phyloP scores from a whole-genome alignment of 2,797 vertebrate genomes.

The Aphelocoma californica region DNA sequence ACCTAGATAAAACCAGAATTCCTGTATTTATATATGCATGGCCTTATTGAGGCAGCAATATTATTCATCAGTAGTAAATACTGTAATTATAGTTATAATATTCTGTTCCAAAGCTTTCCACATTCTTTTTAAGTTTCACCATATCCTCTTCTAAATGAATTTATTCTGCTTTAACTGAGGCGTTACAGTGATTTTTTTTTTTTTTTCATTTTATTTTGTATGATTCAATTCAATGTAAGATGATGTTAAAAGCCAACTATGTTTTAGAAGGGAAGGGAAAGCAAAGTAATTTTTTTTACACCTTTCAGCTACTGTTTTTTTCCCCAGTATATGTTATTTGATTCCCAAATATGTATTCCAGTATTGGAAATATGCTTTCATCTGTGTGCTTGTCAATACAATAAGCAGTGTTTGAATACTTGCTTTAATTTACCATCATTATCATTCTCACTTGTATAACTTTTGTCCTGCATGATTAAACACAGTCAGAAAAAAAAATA shows the following conservation, averaged over 20 bases:
- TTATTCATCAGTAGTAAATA: slow-evolving; percentile 8
- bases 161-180: neutral
- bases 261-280: neutral
- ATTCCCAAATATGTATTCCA: neutral
- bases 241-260: neutral
- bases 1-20: neutral
- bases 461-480: neutral
- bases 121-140: neutral
- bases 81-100: neutral
- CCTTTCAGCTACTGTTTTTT: neutral
- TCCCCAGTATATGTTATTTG: neutral
- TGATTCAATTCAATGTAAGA: neutral
- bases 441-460: neutral
- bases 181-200: neutral
- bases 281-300: neutral
- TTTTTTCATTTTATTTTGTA: neutral
- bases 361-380: neutral
- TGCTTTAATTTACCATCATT: neutral
- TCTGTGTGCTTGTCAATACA: neutral
- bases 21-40: neutral
- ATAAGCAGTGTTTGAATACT: neutral
- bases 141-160: neutral
- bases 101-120: neutral
- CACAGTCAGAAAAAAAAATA: neutral
- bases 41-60: neutral